Percentiles rank a stretch among this genome's conserved stretches.
These are phyloP conservation scores for Gorilla gorilla DNA, from an alignment of 2,113 vertebrate genomes.

Conservation along the genomic window DNA sequence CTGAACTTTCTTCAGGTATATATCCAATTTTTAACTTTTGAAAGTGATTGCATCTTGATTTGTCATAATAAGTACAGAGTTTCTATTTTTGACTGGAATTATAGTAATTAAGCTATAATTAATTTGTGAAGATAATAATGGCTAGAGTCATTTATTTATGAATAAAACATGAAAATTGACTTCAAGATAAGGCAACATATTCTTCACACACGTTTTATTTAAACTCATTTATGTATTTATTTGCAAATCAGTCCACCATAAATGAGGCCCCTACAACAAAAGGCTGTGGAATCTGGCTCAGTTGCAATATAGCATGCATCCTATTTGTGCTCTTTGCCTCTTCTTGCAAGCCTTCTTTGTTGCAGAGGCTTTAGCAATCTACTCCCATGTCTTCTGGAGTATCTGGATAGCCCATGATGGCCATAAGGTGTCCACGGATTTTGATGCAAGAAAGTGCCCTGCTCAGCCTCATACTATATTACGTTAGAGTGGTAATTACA, in stretches of 20 bases:
- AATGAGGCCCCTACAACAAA: not conserved
- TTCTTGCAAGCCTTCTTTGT: not conserved
- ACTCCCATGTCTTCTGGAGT: not conserved
- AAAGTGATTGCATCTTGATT: not conserved
- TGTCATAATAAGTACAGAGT: not conserved
- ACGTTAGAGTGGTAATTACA: not conserved
- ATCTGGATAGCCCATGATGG: not conserved
- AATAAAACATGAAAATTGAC: not conserved
- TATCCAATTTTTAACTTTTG: not conserved
- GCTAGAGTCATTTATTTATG: not conserved
- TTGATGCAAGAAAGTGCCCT: not conserved
- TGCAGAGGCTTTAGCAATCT: not conserved
- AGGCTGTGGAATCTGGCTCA: not conserved
- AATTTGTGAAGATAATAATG: not conserved
- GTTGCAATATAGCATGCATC: not conserved
- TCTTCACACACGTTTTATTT: not conserved
- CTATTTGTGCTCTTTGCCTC: not conserved
- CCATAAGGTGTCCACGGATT: not conserved
- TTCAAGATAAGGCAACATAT: not conserved
- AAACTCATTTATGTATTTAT: not conserved
- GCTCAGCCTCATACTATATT: accelerated
- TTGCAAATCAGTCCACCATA: not conserved
- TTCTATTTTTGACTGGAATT: not conserved
- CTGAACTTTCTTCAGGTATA: not conserved
- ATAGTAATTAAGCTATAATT: not conserved